Conservation (phyloP, 2,113 vertebrate species). For the Suncus etruscus region DNA sequence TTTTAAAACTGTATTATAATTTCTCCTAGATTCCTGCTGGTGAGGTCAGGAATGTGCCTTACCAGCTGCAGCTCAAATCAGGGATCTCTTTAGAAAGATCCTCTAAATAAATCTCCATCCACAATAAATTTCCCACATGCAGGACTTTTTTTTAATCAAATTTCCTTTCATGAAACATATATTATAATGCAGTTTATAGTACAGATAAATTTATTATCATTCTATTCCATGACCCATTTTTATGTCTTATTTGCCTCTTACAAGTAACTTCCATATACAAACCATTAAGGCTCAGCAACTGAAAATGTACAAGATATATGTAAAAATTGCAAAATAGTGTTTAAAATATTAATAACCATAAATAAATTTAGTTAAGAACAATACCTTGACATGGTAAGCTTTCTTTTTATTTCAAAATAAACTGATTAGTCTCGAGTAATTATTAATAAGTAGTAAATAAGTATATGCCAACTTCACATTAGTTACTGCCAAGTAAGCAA, state of each 20-base stretch:
- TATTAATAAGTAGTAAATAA: slow-evolving; percentile 28
- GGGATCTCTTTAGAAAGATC: slow-evolving; percentile 26
- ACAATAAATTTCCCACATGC: not conserved
- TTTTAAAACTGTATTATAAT: slow-evolving; percentile 23
- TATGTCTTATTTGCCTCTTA: slow-evolving; percentile 16
- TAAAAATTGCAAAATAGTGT: not conserved
- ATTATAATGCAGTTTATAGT: not conserved
- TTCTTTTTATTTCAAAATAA: slow-evolving; percentile 22
- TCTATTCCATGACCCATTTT: not conserved
- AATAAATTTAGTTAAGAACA: slow-evolving; percentile 7
- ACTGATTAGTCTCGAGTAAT: not conserved
- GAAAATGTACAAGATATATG: not conserved
- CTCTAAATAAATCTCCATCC: slow-evolving; percentile 38
- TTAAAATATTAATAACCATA: slow-evolving; percentile 19
- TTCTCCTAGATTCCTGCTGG: not conserved
- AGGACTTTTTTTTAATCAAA: not conserved
- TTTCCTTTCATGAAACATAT: slow-evolving; percentile 19
- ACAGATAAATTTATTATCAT: not conserved
- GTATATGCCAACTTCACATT: not conserved
- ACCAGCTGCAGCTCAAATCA: not conserved
- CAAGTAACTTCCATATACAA: slow-evolving; percentile 35
- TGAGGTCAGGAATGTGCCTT: not conserved
- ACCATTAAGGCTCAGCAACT: slow-evolving; percentile 6
- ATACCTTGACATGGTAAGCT: not conserved
- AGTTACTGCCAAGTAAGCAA: slow-evolving; percentile 5